Evolutionary conservation across 2,888 invertebrate species (phyloP).

Genomic region (Troides oblongomaculatus): DNA sequence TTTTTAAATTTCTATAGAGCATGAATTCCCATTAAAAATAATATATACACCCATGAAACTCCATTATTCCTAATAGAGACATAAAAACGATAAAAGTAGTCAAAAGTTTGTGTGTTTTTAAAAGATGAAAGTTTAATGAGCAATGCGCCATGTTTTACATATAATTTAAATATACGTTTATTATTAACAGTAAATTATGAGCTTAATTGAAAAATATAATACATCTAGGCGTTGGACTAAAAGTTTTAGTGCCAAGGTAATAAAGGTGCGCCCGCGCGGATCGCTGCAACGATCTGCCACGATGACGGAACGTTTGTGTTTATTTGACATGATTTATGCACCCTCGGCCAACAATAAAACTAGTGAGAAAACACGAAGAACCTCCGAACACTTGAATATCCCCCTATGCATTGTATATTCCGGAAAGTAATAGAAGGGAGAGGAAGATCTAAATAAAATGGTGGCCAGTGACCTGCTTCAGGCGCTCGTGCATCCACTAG

Average conservation of each 20-base stretch:
- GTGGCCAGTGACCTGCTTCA: slow-evolving; percentile 49
- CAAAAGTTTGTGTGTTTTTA: slow-evolving; percentile 11
- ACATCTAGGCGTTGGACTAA: slow-evolving; percentile 25
- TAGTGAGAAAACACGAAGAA: slow-evolving; percentile 38
- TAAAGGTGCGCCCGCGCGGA: slow-evolving; percentile 48
- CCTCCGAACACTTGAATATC: slow-evolving; percentile 36
- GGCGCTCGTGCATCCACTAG: slow-evolving; percentile 64
- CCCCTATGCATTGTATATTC: slow-evolving; percentile 33
- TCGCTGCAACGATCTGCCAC: slow-evolving; percentile 45
- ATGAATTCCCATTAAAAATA: no score
- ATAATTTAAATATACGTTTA: slow-evolving; percentile 13
- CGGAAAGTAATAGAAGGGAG: slow-evolving; percentile 33
- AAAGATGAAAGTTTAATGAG: slow-evolving; percentile 20
- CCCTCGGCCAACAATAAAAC: slow-evolving; percentile 47
- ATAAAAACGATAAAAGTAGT: neutral
- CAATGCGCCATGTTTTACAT: slow-evolving; percentile 18
- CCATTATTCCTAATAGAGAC: neutral
- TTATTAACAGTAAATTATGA: slow-evolving; percentile 18
- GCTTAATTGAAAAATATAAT: slow-evolving; percentile 18
- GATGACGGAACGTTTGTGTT: slow-evolving; percentile 58
- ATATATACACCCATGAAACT: neutral
- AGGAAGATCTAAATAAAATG: slow-evolving; percentile 44
- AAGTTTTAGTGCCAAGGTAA: slow-evolving; percentile 31
- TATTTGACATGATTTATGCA: slow-evolving; percentile 59
- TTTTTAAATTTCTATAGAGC: no score